Conservation (phyloP, 2,888 invertebrate species). For the Eilema caniola region DNA sequence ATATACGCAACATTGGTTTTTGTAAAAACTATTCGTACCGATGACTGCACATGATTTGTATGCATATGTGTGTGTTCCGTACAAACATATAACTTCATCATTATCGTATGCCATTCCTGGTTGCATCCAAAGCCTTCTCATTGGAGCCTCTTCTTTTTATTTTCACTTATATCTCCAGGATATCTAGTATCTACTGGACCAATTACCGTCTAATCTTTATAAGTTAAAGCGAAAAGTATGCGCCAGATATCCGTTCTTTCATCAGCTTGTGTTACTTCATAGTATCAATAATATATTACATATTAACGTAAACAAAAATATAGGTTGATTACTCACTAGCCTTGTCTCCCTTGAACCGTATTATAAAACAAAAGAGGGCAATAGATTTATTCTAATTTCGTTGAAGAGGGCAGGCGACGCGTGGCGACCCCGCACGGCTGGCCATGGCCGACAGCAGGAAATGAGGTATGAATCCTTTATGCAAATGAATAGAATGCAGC, state of each 20-base stretch:
- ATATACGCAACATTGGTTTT: slow-evolving; percentile 70
- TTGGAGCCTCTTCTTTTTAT: no score
- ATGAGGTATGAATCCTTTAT: slow-evolving; percentile 70
- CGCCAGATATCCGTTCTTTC: no score
- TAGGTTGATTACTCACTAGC: not conserved
- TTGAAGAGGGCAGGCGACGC: slow-evolving; percentile 69
- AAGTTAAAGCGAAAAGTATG: no score
- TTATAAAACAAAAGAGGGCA: slow-evolving; percentile 59
- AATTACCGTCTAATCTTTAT: no score
- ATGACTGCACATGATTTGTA: slow-evolving; percentile 52
- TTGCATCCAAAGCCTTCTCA: no score
- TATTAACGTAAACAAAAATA: no score
- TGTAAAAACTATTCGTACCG: slow-evolving; percentile 56
- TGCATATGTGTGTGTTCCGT: slow-evolving; percentile 49
- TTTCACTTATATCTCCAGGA: no score
- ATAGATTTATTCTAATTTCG: slow-evolving; percentile 74
- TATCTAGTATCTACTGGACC: no score
- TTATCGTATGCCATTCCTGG: no score
- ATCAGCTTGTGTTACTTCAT: no score
- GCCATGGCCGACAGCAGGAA: slow-evolving; percentile 51
- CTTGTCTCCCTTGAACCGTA: slow-evolving; percentile 44
- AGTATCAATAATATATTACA: no score
- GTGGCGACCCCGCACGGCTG: slow-evolving; percentile 46
- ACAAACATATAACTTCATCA: slow-evolving; percentile 33
- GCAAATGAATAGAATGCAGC: slow-evolving; percentile 57